phyloP scores from a whole-genome alignment of 2,113 vertebrate genomes.

The Reinhardtius hippoglossoides region DNA sequence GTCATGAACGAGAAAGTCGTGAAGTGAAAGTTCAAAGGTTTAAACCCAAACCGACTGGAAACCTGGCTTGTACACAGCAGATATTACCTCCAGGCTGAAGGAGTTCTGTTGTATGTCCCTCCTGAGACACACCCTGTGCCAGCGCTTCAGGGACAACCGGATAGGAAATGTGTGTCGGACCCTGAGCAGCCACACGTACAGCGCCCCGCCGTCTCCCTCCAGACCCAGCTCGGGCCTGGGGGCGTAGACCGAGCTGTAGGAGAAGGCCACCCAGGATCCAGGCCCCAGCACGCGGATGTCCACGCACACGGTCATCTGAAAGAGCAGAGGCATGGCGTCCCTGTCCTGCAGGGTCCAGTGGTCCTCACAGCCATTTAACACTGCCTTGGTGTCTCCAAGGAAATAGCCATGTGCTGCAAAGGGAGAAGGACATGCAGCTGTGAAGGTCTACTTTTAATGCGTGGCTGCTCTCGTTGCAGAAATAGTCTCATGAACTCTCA shows the following conservation, averaged over 20 bases:
- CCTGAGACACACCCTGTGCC: constrained; percentile 81
- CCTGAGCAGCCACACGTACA: constrained; percentile 80
- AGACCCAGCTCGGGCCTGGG: constrained; percentile 72
- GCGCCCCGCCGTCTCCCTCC: constrained; percentile 70
- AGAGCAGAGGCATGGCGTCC: constrained; percentile 57
- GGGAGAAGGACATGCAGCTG: background rate
- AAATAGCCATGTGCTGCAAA: constrained; percentile 62
- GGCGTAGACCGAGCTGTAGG: constrained; percentile 66
- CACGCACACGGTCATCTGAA: constrained; percentile 77
- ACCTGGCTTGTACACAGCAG: background rate
- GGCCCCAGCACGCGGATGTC: constrained; percentile 70
- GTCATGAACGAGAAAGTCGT: background rate
- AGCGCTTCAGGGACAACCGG: constrained; percentile 41
- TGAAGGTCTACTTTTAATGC: too few species aligned
- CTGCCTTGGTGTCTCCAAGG: constrained; percentile 78
- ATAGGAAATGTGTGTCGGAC: constrained; percentile 76
- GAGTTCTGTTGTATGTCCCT: constrained; percentile 50
- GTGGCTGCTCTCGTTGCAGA: too few species aligned
- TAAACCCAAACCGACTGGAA: too few species aligned
- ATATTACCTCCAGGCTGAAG: constrained; percentile 77
- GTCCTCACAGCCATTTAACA: constrained; percentile 74
- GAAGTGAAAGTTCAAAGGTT: too few species aligned
- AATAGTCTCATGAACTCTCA: too few species aligned
- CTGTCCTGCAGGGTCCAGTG: constrained; percentile 78
- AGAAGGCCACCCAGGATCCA: constrained; percentile 81